Conservation (phyloP, 2,888 invertebrate species). For the Philhelius pedissequus region DNA sequence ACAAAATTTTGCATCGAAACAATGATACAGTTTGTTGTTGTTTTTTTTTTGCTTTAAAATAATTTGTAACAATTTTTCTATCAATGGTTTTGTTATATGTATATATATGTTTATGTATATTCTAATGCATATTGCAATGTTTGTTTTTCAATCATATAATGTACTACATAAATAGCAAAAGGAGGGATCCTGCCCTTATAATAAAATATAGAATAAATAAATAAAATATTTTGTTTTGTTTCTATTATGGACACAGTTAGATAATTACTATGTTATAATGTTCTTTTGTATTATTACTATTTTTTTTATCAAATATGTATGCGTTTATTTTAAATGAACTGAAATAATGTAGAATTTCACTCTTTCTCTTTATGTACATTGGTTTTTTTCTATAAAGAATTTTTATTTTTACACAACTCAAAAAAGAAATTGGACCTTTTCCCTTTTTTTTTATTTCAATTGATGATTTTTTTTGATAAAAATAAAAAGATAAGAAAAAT, state of each 20-base stretch:
- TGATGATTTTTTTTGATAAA: not conserved
- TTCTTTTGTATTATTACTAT: conserved; percentile 70
- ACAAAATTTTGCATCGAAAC: conserved; percentile 40
- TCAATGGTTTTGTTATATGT: conserved; percentile 39
- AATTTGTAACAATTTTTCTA: conserved; percentile 60
- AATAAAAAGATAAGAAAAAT: not conserved
- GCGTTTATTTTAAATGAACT: conserved; percentile 52
- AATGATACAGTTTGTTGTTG: conserved; percentile 46
- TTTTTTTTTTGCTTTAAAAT: conserved; percentile 20
- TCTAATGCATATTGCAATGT: conserved; percentile 63
- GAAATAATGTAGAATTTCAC: conserved; percentile 59
- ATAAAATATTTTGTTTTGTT: conserved; percentile 60
- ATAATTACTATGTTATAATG: conserved; percentile 70
- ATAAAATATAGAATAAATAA: conserved; percentile 69
- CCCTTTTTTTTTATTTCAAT: conserved; percentile 43
- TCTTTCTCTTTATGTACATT: conserved; percentile 68
- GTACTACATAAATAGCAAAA: conserved; percentile 69
- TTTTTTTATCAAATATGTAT: conserved; percentile 14
- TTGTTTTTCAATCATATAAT: conserved; percentile 38
- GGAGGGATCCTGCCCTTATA: conserved; percentile 69
- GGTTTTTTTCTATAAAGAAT: conserved; percentile 31
- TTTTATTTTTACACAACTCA: conserved; percentile 53
- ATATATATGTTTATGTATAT: conserved; percentile 55
- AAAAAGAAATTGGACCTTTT: conserved; percentile 57
- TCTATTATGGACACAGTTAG: conserved; percentile 33